Evolutionary conservation across 2,113 vertebrate species (phyloP).

Genomic region (Trematocara nigrifrons): DNA sequence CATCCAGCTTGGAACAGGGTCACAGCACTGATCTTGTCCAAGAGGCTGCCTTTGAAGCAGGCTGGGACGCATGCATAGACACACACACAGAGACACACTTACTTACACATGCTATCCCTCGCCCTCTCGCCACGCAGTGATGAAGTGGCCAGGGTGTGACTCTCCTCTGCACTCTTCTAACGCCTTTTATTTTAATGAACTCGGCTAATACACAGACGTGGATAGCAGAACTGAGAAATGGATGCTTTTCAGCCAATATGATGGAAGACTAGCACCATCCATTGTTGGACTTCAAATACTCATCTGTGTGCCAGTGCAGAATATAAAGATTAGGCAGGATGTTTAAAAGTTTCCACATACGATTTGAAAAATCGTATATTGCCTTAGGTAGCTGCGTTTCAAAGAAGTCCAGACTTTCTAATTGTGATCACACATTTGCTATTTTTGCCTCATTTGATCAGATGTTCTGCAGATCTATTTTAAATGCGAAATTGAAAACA

Average conservation of each 20-base stretch:
- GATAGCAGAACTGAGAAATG: constrained; percentile 24
- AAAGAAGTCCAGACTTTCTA: not conserved
- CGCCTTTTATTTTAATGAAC: constrained; percentile 63
- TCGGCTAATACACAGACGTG: constrained; percentile 42
- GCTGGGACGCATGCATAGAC: constrained; percentile 16
- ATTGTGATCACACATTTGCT: not conserved
- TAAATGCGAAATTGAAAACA: not conserved
- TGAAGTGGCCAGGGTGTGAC: constrained; percentile 44
- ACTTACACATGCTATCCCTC: not conserved
- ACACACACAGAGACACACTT: not conserved
- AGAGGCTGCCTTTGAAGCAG: constrained; percentile 68
- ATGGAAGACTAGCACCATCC: constrained; percentile 21
- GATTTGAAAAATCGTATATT: not conserved
- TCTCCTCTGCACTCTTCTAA: constrained; percentile 11
- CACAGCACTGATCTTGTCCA: constrained; percentile 62
- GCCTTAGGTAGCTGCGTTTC: not conserved
- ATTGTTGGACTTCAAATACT: constrained; percentile 53
- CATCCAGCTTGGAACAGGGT: constrained; percentile 64
- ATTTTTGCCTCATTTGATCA: constrained; percentile 4
- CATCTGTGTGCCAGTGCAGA: not conserved
- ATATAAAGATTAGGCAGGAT: not conserved
- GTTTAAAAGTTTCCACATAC: not conserved
- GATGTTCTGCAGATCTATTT: not conserved
- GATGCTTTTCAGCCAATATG: constrained; percentile 30
- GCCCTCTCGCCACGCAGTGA: constrained; percentile 15